Base-by-base conservation (phyloP, 2,113 vertebrate species). In the Actinemys pallida region DNA sequence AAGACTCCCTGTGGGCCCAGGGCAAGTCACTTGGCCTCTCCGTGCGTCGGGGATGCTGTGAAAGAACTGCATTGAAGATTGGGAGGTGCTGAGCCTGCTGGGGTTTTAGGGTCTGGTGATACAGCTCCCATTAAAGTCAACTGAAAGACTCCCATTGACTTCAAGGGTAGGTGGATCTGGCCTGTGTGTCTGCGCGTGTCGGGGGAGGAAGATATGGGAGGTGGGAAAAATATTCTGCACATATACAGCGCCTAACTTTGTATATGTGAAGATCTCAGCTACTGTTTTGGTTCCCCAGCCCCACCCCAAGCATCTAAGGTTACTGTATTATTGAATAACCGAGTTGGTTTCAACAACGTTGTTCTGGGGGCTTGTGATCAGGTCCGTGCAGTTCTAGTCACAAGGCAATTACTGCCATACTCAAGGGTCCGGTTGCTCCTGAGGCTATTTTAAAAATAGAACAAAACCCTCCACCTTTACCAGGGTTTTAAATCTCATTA, bases 401-500 rank as follows among this genome's bases (percentile, higher is more conserved):
- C 0, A 1, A 96, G 94, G 96, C 94, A 95, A 96, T 95, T 94
- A 94, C 83, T 79, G 81, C 89, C 93, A 45, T 94, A 86, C 88
- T n/a, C 91, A 94, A 96, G 88, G 69, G 88, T 84, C 88, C 82
- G 90, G 93, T 92, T 72, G 94, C 78, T 89, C 2, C 9, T 49
- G 1, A 2, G 87, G 81, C 13, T 57, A 57, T 83, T 91, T 13
- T 1, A 59, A 89, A 52, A 69, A 90, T 88, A 92, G 95, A 97
- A 97, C 90, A 69, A 19, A 19, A 76, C 87, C 56, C 75, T 92
- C 89, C 89, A 87, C 53, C 83, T 95, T 50, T 91, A 84, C 96
- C 90, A 42, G 62, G 90, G 89, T 89, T 96, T 93, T 84, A 90
- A 95, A 87, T 90, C 96, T 96, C 93, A 94, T 96, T 95, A 96